These are phyloP conservation scores for Platycheirus albimanus DNA, from an alignment of 2,888 invertebrate species.

Conservation along the genomic window DNA sequence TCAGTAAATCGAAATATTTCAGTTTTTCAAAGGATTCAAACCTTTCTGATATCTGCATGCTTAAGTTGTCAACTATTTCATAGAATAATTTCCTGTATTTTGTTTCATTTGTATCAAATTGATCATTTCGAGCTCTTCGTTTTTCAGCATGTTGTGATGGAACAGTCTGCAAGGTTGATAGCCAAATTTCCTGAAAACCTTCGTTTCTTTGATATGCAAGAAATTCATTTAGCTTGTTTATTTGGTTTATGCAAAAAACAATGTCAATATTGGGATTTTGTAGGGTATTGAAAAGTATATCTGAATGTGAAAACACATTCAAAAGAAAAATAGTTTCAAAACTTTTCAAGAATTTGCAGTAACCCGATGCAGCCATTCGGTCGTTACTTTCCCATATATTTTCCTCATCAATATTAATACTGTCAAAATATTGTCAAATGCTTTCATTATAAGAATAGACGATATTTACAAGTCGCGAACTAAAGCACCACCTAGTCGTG, in stretches of 20 bases:
- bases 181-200: conserved; percentile 26
- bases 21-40: conserved; percentile 40
- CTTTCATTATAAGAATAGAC: not conserved
- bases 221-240: conserved; percentile 19
- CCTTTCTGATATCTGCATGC: conserved; percentile 12
- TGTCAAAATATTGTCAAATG: conserved; percentile 22
- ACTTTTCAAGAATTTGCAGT: conserved; percentile 7
- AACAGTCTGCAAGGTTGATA: conserved; percentile 16
- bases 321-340: no score
- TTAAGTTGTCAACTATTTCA: conserved; percentile 32
- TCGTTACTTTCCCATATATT: not conserved
- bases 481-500: conserved; percentile 8
- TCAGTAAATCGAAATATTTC: conserved; percentile 28
- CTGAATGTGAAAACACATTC: conserved; percentile 9
- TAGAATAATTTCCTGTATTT: conserved; percentile 31
- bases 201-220: conserved; percentile 16
- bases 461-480: not conserved
- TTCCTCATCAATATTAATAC: conserved; percentile 1
- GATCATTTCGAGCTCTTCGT: conserved; percentile 4
- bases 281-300: conserved; percentile 15
- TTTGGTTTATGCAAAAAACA: conserved; percentile 22
- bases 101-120: conserved; percentile 10
- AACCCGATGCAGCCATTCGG: conserved; percentile 13
- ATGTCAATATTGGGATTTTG: conserved; percentile 21
- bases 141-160: conserved; percentile 17